Evolutionary conservation across 2,113 vertebrate genomes (phyloP), one percentile per base, ranked within the genome.

Genomic region (Neodontobutis hainanensis): DNA sequence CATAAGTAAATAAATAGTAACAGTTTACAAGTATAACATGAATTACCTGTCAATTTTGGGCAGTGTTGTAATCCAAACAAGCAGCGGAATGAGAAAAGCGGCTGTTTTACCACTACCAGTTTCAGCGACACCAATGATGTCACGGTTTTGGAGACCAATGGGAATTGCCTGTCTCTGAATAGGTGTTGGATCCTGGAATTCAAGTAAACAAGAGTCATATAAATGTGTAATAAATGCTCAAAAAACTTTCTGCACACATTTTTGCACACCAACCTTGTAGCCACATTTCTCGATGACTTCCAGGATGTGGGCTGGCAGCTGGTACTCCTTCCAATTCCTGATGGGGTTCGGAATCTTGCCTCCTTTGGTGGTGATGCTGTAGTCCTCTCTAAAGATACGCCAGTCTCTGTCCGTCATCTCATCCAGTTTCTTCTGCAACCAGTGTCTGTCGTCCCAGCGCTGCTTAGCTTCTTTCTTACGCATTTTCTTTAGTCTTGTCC

Each of bases 341-440:
- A 99, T 98, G 77, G 97, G 97, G 71, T 99, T 99, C 0, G 97
- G 97, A 67, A 99, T 99, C 87, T 98, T 99, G 77, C 97, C 97
- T 19, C 97, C 97, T 80, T 99, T 99, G 76, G 97, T 99, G 80
- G 97, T 99, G 88, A 99, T 99, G 90, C 96, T 99, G 85, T 99
- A 99, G 75, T 99, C 97, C 82, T 99, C 97, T 0, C 97, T 91
- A 85, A 99, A 99, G 84, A 99, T 99, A 27, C 97, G 89, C 97
- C 97, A 99, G 88, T 99, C 97, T 79, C 97, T 93, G 93, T 99
- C 97, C 0, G 95, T 97, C 97, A 99, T 99, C 89, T 99, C 97
- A 0, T 99, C 97, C 83, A 99, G 91, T 86, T 99, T 99, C 93
- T 99, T 99, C 92, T 99, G 97, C 16, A 96, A 97, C 97, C 97